Base-by-base conservation (phyloP, 2,797 vertebrate species). In the Gila robusta region DNA sequence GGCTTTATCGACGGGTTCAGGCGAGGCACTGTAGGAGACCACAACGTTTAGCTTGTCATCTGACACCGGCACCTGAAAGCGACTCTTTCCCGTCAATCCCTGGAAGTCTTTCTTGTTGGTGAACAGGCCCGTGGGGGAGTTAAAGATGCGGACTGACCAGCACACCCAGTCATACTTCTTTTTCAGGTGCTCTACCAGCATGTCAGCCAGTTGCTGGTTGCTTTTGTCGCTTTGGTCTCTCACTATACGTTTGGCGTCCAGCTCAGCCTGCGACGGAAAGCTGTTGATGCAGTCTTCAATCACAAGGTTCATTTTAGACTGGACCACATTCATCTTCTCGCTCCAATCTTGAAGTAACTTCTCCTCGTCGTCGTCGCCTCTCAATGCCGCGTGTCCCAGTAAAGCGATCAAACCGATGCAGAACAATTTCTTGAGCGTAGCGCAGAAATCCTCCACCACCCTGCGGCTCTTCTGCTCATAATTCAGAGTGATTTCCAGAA, bases 391-490 rank as follows among this genome's bases (percentile, higher is more conserved):
- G 26, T 96, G 92, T 62, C 95, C 96, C 90, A 96, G 9, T 17
- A 96, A 91, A 0, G 95, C 94, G 0, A 96, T 96, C 70, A 96
- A 90, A 35, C 96, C 96, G 1, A 96, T 80, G 56, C 95, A 96
- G 92, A 96, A 95, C 19, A 96, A 94, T n/a, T 95, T 93, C 90
- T 96, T 96, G 47, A 96, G 91, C 21, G 93, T 89, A 85, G 94
- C 94, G 0, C 95, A 96, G 87, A 95, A 96, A 41, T 95, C 94
- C 86, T 96, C 96, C 91, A 96, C 71, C 0, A 87, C 72, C 14
- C 96, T 91, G 0, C 95, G 95, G 78, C 92, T 95, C 67, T 96
- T 96, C 86, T 95, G 93, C 90, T 96, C 95, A 0, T 95, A 96
- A 92, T 95, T 94, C 59, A 95, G 91, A 11, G 92, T 89, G 84